Base-by-base conservation (phyloP, 2,888 invertebrate species). In the Pharmacophagus antenor region DNA sequence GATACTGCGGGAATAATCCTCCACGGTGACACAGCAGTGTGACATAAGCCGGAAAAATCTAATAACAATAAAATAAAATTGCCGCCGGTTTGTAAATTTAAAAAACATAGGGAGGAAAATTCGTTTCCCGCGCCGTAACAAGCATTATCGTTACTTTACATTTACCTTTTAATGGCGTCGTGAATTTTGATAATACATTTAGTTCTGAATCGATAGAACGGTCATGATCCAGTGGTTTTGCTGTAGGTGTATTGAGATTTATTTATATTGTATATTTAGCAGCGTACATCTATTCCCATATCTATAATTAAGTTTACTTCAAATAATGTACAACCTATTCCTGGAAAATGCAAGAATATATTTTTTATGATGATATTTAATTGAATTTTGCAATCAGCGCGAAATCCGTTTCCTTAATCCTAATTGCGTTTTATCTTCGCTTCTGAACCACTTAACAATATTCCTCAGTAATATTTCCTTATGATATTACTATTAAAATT, bases 1-100 rank as follows among this genome's bases (percentile, higher is more conserved):
- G 88, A 88, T 88, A 84, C 85, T 84, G 80, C 84, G 87, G 82
- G 85, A 88, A 83, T 90, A 90, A 90, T 88, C 90, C 88, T 80
- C 79, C 74, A 77, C 84, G 75, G 82, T 83, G 85, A 85, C 88
- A 80, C 75, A 76, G 78, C 79, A 74, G 82, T 82, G 87, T 88
- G 90, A 90, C 90, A 85, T 88, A 88, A 90, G 80, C 89, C 87
- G 87, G 86, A 88, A 90, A 88, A 90, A 88, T 89, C 88, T 89
- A 88, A 90, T 90, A 89, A 89, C 90, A 90, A 89, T 90, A 90
- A 90, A 90, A 89, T 87, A 88, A 85, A 89, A 90, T 90, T 90
- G 91, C 88, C 71, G 76, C 79, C 83, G 84, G 85, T 89, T 88
- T 89, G 88, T 86, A 87, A 86, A 87, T 89, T 88, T 84, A 84